Evolutionary conservation across 2,113 vertebrate species (phyloP).

Genomic region (Electrona antarctica): DNA sequence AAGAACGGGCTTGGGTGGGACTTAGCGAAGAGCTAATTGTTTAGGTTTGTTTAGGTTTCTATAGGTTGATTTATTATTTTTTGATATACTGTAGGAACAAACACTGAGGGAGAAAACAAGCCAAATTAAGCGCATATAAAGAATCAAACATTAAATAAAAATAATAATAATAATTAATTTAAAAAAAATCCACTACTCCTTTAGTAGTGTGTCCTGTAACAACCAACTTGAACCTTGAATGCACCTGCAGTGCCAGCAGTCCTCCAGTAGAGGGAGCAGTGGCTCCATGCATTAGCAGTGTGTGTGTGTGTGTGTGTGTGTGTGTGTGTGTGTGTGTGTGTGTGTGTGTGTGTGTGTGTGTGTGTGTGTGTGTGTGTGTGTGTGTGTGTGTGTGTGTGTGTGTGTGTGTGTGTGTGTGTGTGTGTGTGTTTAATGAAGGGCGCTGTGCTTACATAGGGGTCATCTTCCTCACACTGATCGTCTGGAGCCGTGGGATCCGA

Average conservation of each 20-base stretch:
- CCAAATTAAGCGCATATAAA: too few relatives aligned
- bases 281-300: not conserved
- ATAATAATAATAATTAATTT: too few relatives aligned
- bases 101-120: too few relatives aligned
- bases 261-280: conserved; percentile 61
- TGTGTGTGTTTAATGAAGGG: not conserved
- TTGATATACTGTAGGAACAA: too few relatives aligned
- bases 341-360: not conserved
- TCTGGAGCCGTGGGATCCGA: conserved; percentile 82
- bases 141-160: too few relatives aligned
- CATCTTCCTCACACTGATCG: conserved; percentile 92
- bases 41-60: too few relatives aligned
- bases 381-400: not conserved
- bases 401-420: not conserved
- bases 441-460: conserved; percentile 85
- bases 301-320: not conserved
- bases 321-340: not conserved
- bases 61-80: too few relatives aligned
- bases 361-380: not conserved
- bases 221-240: not conserved
- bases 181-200: too few relatives aligned
- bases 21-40: too few relatives aligned
- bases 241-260: not conserved
- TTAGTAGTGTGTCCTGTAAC: not conserved
- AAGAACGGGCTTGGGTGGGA: too few relatives aligned